A percentile compares a stretch with the other conserved stretches of the same genome.
Conservation (phyloP, 2,888 invertebrate species). For the Aleiodes testaceus region DNA sequence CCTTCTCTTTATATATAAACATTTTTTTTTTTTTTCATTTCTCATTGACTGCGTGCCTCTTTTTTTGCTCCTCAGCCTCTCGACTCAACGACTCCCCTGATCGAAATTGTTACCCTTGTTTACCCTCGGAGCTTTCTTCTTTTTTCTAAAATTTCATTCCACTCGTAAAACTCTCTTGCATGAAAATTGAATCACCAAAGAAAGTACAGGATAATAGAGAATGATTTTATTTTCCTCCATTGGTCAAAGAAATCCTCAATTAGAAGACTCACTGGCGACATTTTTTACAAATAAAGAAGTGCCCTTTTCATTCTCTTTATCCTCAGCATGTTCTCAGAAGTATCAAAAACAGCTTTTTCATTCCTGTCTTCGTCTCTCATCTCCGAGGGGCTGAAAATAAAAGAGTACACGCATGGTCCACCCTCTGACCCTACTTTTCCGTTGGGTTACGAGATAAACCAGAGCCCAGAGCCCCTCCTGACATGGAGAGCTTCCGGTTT, state of each 20-base stretch:
- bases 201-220: constrained; percentile 1
- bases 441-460: constrained; percentile 38
- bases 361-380: constrained; percentile 10
- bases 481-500: constrained; percentile 60
- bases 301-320: neutral
- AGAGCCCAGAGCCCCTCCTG: constrained; percentile 11
- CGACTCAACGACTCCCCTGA: constrained; percentile 64
- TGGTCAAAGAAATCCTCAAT: constrained; percentile 32
- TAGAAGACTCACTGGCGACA: neutral
- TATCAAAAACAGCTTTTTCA: constrained; percentile 5
- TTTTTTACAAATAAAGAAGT: neutral
- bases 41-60: constrained; percentile 40
- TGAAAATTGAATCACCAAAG: constrained; percentile 11
- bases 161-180: constrained; percentile 43
- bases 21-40: constrained; percentile 29
- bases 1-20: constrained; percentile 43
- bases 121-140: constrained; percentile 66
- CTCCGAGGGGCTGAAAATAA: constrained; percentile 26
- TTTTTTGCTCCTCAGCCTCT: constrained; percentile 60
- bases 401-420: constrained; percentile 27
- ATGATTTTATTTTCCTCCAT: constrained; percentile 37
- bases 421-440: constrained; percentile 26
- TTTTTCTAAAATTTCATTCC: constrained; percentile 56
- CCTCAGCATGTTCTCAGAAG: neutral
- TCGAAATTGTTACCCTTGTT: constrained; percentile 70